Percentiles rank a stretch among this genome's conserved stretches.
These are phyloP conservation scores for Ficedula albicollis DNA, from an alignment of 2,797 vertebrate genomes.

Conservation along the genomic window DNA sequence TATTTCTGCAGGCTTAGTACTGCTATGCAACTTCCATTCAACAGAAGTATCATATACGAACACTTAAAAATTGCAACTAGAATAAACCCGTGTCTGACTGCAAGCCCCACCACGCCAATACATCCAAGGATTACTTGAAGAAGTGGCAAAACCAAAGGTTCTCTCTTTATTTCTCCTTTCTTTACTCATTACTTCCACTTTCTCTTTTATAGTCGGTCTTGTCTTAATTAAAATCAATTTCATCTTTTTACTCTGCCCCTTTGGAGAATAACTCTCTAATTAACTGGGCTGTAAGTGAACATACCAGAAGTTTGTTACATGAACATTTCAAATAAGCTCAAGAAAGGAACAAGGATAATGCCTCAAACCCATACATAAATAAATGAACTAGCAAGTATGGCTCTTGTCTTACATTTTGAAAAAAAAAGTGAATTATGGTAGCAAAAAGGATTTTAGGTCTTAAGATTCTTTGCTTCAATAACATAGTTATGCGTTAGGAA, in stretches of 20 bases:
- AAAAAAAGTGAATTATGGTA: not conserved
- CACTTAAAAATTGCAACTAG: not conserved
- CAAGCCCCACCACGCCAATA: not conserved
- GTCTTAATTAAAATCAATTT: not conserved
- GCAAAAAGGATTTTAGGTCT: not conserved
- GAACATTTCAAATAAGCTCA: not conserved
- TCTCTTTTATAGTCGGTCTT: not conserved
- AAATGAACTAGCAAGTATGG: not conserved
- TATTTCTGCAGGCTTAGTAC: not conserved
- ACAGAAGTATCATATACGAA: not conserved
- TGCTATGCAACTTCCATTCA: not conserved
- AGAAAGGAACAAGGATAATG: not conserved
- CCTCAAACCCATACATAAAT: not conserved
- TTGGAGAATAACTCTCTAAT: not conserved
- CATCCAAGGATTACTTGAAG: not conserved
- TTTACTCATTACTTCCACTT: not conserved
- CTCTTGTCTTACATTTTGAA: not conserved
- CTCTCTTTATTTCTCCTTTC: not conserved
- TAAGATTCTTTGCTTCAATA: not conserved
- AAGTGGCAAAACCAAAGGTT: not conserved
- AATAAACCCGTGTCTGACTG: not conserved
- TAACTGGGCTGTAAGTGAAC: not conserved
- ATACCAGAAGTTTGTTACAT: not conserved
- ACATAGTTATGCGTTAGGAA: not conserved
- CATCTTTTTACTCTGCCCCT: not conserved